Evolutionary conservation across 2,888 invertebrate genomes (phyloP).

Genomic region (Drosophila borealis): DNA sequence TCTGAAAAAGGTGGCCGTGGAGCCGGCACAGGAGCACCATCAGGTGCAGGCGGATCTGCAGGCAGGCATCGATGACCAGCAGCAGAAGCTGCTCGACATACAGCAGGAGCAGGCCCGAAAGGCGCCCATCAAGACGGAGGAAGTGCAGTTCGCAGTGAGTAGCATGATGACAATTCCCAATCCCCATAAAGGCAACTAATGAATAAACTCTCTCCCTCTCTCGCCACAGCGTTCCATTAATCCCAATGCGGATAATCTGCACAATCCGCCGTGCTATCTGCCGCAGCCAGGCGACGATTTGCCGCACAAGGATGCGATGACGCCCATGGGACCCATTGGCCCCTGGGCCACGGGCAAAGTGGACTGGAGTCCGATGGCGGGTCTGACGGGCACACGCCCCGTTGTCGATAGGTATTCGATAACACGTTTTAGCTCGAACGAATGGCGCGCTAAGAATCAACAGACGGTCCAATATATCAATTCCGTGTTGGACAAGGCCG

Average conservation of each 20-base stretch:
- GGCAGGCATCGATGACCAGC: slow-evolving; percentile 57
- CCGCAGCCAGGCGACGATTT: slow-evolving; percentile 86
- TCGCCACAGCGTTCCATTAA: slow-evolving; percentile 56
- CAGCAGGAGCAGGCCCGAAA: slow-evolving; percentile 45
- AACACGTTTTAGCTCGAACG: slow-evolving; percentile 89
- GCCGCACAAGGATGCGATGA: slow-evolving; percentile 80
- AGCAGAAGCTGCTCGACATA: slow-evolving; percentile 61
- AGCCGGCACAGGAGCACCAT: slow-evolving; percentile 48
- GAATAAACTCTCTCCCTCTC: neutral
- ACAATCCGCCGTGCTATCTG: slow-evolving; percentile 86
- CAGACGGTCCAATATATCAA: slow-evolving; percentile 85
- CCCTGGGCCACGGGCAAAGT: slow-evolving; percentile 91
- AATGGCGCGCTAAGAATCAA: slow-evolving; percentile 89
- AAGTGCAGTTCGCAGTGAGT: slow-evolving; percentile 65
- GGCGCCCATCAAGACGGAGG: slow-evolving; percentile 46
- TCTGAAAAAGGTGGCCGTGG: slow-evolving; percentile 24
- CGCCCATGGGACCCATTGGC: slow-evolving; percentile 86
- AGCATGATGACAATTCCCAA: too few species aligned
- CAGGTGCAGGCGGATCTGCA: slow-evolving; percentile 55
- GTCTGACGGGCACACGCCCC: slow-evolving; percentile 90
- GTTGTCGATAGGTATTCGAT: slow-evolving; percentile 91
- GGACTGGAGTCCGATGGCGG: slow-evolving; percentile 90
- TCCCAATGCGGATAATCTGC: slow-evolving; percentile 74
- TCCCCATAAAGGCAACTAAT: too few species aligned
- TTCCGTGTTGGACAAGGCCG: slow-evolving; percentile 86